phyloP scores from a whole-genome alignment of 30 jellyfish, hydroid and myxozoan genomes.

The Rhopilema esculentum region DNA sequence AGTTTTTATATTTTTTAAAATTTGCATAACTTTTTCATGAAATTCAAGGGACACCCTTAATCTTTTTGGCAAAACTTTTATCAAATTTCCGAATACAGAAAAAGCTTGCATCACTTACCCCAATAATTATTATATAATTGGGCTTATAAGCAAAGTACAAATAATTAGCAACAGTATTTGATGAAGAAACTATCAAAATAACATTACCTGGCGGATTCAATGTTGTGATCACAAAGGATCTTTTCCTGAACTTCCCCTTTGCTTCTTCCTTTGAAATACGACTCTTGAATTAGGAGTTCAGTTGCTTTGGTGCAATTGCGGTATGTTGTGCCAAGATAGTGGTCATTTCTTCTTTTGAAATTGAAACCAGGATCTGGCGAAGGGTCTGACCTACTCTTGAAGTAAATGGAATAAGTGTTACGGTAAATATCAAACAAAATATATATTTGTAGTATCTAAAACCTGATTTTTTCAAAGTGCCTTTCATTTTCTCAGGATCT shows the following conservation, averaged over 20 bases:
- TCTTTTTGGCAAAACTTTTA: not conserved
- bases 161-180: not conserved
- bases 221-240: not conserved
- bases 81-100: not conserved
- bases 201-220: conserved; percentile 10
- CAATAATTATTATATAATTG: not conserved
- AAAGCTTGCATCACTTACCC: not conserved
- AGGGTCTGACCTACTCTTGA: no score
- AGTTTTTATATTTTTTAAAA: not conserved
- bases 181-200: not conserved
- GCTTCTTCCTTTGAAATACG: no score
- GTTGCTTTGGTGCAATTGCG: no score
- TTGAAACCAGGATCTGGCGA: no score
- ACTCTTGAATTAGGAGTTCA: no score
- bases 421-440: no score
- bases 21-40: not conserved
- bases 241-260: no score
- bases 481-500: not conserved
- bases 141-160: not conserved
- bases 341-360: no score
- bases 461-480: not conserved
- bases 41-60: not conserved
- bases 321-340: no score
- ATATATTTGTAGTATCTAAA: no score
- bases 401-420: no score